A percentile compares a stretch with the other conserved stretches of the same genome.
These are phyloP conservation scores for Achroia grisella DNA, from an alignment of 1,140 invertebrate species.

Conservation along the genomic window DNA sequence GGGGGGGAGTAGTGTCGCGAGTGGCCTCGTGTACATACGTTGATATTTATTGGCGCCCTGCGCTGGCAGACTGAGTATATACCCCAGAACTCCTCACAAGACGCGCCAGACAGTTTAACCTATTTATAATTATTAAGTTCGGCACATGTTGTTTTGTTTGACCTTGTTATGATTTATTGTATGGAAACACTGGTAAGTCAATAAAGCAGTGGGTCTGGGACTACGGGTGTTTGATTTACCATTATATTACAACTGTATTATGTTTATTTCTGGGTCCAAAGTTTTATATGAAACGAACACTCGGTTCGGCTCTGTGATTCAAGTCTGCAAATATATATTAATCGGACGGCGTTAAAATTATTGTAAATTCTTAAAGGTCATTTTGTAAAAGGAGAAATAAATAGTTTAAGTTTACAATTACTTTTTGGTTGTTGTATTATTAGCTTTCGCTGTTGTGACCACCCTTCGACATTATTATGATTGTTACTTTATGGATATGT, in stretches of 20 bases:
- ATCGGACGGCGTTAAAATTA: slow-evolving; percentile 49
- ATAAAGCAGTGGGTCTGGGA: slow-evolving; percentile 71
- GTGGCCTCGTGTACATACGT: slow-evolving; percentile 64
- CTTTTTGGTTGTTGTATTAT: slow-evolving; percentile 58
- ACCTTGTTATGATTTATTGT: slow-evolving; percentile 72
- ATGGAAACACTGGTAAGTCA: slow-evolving; percentile 68
- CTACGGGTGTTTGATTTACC: slow-evolving; percentile 66
- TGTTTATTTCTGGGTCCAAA: slow-evolving; percentile 63
- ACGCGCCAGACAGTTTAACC: slow-evolving; percentile 55
- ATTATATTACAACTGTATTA: slow-evolving; percentile 39
- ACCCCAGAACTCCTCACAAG: slow-evolving; percentile 33
- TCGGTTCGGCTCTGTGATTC: slow-evolving; percentile 43
- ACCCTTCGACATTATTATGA: too few species aligned
- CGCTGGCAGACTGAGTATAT: slow-evolving; percentile 43
- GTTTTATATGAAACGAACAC: slow-evolving; percentile 30
- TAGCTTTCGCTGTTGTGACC: slow-evolving; percentile 4
- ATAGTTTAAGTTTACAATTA: slow-evolving; percentile 69
- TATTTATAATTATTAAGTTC: slow-evolving; percentile 66
- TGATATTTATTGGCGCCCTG: slow-evolving; percentile 64
- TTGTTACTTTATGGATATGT: too few species aligned
- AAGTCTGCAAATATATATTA: slow-evolving; percentile 34
- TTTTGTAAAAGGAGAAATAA: slow-evolving; percentile 71
- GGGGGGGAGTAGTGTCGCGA: slow-evolving; percentile 41
- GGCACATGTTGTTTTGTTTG: slow-evolving; percentile 71
- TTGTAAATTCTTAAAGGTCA: slow-evolving; percentile 68